Percentiles rank a stretch among this genome's conserved stretches.
Evolutionary conservation across 2,888 invertebrate species (phyloP).

Genomic region (Caenorhabditis imperialis): DNA sequence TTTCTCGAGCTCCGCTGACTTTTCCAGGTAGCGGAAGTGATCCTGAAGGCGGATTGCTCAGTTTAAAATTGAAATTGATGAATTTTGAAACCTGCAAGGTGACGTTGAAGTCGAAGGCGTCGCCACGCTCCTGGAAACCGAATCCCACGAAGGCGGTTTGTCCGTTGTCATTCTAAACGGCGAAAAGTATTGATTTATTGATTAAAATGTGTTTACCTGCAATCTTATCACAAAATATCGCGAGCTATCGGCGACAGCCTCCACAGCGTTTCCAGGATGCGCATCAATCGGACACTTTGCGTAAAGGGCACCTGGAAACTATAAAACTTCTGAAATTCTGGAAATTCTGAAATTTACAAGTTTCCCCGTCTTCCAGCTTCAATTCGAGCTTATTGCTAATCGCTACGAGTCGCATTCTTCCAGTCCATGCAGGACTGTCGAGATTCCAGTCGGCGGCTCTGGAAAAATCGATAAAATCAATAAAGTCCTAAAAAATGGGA

Average conservation of each 20-base stretch:
- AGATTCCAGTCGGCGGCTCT: conserved; percentile 99
- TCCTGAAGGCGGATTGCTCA: conserved; percentile 68
- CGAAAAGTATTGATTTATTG: conserved; percentile 38
- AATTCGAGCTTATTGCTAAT: conserved; percentile 90
- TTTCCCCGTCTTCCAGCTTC: conserved; percentile 94
- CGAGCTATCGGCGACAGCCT: conserved; percentile 94
- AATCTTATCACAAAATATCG: conserved; percentile 83
- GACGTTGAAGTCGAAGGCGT: conserved; percentile 98
- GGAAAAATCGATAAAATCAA: conserved; percentile 59
- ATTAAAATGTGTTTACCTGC: conserved; percentile 84
- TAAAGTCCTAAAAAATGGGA: too few species aligned
- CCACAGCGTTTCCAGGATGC: conserved; percentile 94
- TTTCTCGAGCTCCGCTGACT: conserved; percentile 86
- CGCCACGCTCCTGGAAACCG: conserved; percentile 96
- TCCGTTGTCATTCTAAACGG: conserved; percentile 84
- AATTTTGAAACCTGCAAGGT: conserved; percentile 84
- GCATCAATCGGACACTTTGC: conserved; percentile 95
- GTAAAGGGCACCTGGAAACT: conserved; percentile 85
- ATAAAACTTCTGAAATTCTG: conserved; percentile 1
- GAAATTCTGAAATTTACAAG: conserved; percentile 81
- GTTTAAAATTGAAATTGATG: background rate
- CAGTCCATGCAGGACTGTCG: conserved; percentile 97
- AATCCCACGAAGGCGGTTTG: conserved; percentile 91
- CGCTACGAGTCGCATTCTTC: conserved; percentile 91
- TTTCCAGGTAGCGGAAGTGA: conserved; percentile 82